phyloP scores from a whole-genome alignment of 1,140 invertebrate genomes.

The Theocolax elegans region DNA sequence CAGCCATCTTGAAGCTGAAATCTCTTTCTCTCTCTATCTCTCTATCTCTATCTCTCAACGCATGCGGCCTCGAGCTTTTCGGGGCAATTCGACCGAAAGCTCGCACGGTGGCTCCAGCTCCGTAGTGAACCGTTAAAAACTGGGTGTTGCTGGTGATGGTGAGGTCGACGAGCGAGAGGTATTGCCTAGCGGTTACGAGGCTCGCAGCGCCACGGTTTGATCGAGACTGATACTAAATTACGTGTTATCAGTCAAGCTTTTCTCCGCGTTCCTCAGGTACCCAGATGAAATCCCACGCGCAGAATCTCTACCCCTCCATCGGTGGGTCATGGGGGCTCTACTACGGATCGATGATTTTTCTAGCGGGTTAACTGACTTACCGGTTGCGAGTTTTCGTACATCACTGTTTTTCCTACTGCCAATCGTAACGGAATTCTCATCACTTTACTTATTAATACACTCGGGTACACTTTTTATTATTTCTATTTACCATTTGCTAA shows the following conservation, averaged over 20 bases:
- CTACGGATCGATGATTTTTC: background rate
- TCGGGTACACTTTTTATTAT: too few species aligned
- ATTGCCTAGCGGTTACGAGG: background rate
- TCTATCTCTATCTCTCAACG: conserved; percentile 33
- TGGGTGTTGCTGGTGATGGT: background rate
- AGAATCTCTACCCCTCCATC: conserved; percentile 39
- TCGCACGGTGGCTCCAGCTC: conserved; percentile 11
- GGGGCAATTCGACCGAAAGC: background rate
- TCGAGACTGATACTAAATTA: conserved; percentile 36
- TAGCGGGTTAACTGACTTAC: conserved; percentile 33
- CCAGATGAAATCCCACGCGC: background rate
- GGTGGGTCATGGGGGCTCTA: background rate
- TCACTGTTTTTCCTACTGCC: background rate
- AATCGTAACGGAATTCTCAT: background rate
- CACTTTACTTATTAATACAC: too few species aligned
- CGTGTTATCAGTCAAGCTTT: conserved; percentile 7
- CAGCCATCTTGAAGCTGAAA: background rate
- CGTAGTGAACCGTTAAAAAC: background rate
- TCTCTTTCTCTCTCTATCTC: background rate
- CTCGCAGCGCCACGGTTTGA: conserved; percentile 35
- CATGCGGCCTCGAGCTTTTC: conserved; percentile 44
- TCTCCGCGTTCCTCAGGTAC: too few species aligned
- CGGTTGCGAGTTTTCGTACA: conserved; percentile 3
- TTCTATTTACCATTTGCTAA: too few species aligned
- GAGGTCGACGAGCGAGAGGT: background rate